These are phyloP conservation scores for Leptobrachium ailaonicum DNA, from an alignment of 2,113 vertebrate genomes.

Conservation along the genomic window DNA sequence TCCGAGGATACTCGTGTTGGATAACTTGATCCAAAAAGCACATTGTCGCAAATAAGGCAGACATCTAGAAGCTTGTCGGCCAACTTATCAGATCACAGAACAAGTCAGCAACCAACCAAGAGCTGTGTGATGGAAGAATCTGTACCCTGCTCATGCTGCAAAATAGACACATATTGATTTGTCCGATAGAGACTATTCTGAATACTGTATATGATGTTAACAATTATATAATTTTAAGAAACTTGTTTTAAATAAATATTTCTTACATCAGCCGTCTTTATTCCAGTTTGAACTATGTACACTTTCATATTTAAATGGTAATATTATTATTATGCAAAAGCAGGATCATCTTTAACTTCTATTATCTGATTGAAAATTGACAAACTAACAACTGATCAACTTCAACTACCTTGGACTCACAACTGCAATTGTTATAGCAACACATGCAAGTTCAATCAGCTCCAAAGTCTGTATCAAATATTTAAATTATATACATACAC, in stretches of 20 bases:
- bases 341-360: no score
- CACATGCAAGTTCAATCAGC: no score
- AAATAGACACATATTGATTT: neutral
- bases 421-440: no score
- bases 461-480: no score
- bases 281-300: neutral
- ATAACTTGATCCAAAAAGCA: neutral
- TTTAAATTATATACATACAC: no score
- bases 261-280: neutral
- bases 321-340: no score
- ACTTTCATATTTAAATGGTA: neutral
- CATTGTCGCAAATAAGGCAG: neutral
- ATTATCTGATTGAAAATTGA: no score
- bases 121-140: neutral
- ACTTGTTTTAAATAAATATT: constrained; percentile 2
- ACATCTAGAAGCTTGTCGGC: neutral
- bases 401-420: no score
- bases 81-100: neutral
- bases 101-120: neutral
- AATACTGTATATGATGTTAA: neutral
- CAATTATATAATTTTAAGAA: neutral
- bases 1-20: neutral
- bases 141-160: constrained; percentile 1
- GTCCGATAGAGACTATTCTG: neutral
- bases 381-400: no score